These are phyloP conservation scores for Saimiri boliviensis DNA, from an alignment of 2,113 vertebrate species.

Conservation along the genomic window DNA sequence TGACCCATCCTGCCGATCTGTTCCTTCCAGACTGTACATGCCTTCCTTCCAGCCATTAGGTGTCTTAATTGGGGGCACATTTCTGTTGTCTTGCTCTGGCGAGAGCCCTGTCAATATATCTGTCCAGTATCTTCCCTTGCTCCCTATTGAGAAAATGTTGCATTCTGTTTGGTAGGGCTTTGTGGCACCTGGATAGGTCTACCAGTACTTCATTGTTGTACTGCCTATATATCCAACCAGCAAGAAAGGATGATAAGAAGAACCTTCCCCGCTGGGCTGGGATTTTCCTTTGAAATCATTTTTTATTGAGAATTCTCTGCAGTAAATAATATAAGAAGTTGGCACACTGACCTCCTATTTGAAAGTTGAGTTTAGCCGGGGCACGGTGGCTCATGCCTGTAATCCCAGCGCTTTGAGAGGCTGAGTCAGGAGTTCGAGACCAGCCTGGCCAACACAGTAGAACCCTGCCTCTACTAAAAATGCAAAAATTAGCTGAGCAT, in stretches of 20 bases:
- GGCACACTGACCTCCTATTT: constrained; percentile 34
- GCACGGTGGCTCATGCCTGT: no score
- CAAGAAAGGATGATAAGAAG: background rate
- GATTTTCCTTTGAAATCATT: constrained; percentile 39
- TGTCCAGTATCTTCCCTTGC: background rate
- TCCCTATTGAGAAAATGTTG: background rate
- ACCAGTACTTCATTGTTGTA: background rate
- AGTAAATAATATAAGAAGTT: constrained; percentile 8
- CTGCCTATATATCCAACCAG: background rate
- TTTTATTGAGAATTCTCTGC: background rate
- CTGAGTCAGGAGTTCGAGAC: no score
- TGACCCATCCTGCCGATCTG: rapidly evolving
- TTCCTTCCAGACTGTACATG: background rate
- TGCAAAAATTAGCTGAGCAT: no score
- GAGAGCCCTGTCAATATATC: no score
- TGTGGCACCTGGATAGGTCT: background rate
- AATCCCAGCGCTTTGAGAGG: no score
- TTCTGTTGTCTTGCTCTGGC: background rate
- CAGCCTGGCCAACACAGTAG: no score
- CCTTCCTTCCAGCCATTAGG: background rate
- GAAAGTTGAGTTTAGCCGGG: background rate
- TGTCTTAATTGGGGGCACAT: no score
- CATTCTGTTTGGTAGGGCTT: background rate
- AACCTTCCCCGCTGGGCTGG: background rate
- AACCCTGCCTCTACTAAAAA: no score